Evolutionary conservation across 2,797 vertebrate species (phyloP).

Genomic region (Siniperca scherzeri): DNA sequence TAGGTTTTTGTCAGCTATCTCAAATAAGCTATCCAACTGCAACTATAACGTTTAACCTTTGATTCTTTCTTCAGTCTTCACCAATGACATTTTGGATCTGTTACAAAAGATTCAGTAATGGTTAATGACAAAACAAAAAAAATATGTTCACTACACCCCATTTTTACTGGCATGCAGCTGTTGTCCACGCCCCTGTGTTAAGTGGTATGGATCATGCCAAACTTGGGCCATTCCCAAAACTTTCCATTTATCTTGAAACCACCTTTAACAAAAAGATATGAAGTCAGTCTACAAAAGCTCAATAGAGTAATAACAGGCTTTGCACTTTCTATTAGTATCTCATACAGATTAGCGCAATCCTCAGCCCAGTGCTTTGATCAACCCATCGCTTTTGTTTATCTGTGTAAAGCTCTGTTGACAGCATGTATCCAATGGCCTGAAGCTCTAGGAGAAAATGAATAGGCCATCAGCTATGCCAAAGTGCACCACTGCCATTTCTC

Average conservation of each 20-base stretch:
- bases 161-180: not conserved
- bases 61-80: not conserved
- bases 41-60: too few species aligned
- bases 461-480: slow-evolving; percentile 49
- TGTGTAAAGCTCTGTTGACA: slow-evolving; percentile 74
- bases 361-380: slow-evolving; percentile 68
- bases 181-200: not conserved
- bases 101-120: not conserved
- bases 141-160: not conserved
- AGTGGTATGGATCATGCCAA: not conserved
- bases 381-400: slow-evolving; percentile 50
- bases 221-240: slow-evolving; percentile 7
- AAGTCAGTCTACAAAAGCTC: slow-evolving; percentile 30
- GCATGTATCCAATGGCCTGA: slow-evolving; percentile 61
- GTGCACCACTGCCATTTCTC: slow-evolving; percentile 46
- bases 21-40: not conserved
- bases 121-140: not conserved
- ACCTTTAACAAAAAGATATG: slow-evolving; percentile 12
- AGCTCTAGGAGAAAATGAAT: slow-evolving; percentile 61
- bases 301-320: slow-evolving; percentile 38
- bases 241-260: slow-evolving; percentile 26
- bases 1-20: not conserved
- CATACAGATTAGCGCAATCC: slow-evolving; percentile 38
- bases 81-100: not conserved
- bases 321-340: slow-evolving; percentile 50